These are phyloP conservation scores for Acanthurus leucopareius DNA, from an alignment of 2,797 vertebrate species.

Conservation along the genomic window DNA sequence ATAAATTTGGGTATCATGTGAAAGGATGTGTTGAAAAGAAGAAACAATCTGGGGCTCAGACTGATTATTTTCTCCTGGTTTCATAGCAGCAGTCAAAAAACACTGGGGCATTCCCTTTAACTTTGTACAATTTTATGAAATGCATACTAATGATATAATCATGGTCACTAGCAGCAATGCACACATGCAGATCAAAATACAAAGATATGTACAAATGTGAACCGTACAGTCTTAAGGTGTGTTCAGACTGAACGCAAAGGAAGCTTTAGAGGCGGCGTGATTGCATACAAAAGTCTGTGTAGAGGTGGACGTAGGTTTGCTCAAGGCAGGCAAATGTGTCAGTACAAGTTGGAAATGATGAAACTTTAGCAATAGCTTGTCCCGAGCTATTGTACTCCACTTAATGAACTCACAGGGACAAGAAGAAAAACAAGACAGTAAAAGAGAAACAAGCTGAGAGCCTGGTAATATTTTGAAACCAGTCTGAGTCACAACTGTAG, in stretches of 20 bases:
- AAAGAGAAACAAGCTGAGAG: constrained; percentile 10
- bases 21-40: constrained; percentile 14
- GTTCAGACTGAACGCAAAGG: constrained; percentile 63
- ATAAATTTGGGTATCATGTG: constrained; percentile 9
- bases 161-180: constrained; percentile 81
- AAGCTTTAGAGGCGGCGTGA: constrained; percentile 33
- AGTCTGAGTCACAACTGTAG: constrained; percentile 35
- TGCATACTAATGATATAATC: constrained; percentile 80
- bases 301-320: constrained; percentile 22
- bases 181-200: constrained; percentile 85
- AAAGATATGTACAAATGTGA: constrained; percentile 79
- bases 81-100: constrained; percentile 65
- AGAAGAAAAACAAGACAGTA: background rate
- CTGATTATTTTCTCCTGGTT: constrained; percentile 35
- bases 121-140: constrained; percentile 79
- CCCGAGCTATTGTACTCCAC: constrained; percentile 3
- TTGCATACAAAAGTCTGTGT: constrained; percentile 37
- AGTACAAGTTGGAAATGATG: background rate
- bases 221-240: constrained; percentile 67
- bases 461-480: constrained; percentile 4
- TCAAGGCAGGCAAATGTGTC: constrained; percentile 16
- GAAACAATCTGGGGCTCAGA: constrained; percentile 10
- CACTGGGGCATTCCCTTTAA: constrained; percentile 55
- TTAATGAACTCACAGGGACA: background rate
- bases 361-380: constrained; percentile 19